phyloP scores from a whole-genome alignment of 2,888 invertebrate species.

The Pocota personata region DNA sequence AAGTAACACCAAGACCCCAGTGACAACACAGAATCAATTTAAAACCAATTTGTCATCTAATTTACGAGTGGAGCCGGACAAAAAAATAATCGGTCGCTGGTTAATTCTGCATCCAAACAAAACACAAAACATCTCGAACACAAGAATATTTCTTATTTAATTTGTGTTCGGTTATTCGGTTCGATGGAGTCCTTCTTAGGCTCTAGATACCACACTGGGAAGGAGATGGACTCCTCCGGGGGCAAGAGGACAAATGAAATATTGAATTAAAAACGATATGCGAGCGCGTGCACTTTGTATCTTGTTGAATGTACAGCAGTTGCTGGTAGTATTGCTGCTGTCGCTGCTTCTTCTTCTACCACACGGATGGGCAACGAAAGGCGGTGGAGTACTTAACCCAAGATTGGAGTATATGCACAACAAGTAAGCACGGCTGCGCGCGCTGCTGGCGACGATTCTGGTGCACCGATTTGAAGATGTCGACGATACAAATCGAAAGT shows the following conservation, averaged over 20 bases:
- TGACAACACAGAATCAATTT: conserved; percentile 76
- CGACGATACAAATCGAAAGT: conserved; percentile 68
- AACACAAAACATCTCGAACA: conserved; percentile 64
- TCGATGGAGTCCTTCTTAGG: background rate
- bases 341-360: conserved; percentile 8
- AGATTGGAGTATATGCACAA: conserved; percentile 30
- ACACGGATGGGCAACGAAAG: background rate
- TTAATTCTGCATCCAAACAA: conserved; percentile 64
- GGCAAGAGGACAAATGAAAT: conserved; percentile 65
- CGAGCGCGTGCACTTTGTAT: conserved; percentile 65
- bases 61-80: conserved; percentile 73
- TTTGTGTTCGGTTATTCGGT: conserved; percentile 60
- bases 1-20: conserved; percentile 65
- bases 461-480: conserved; percentile 64
- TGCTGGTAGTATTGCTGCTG: conserved; percentile 3
- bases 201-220: background rate
- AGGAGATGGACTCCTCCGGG: conserved; percentile 21
- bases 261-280: conserved; percentile 73
- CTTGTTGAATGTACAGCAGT: conserved; percentile 11
- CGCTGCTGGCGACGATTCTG: conserved; percentile 41
- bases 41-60: conserved; percentile 77
- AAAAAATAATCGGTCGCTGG: conserved; percentile 29
- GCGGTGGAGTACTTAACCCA: conserved; percentile 37
- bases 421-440: conserved; percentile 18
- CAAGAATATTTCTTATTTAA: conserved; percentile 72